Base-by-base conservation (phyloP, 2,113 vertebrate species). In the Malurus alboscapulatus region DNA sequence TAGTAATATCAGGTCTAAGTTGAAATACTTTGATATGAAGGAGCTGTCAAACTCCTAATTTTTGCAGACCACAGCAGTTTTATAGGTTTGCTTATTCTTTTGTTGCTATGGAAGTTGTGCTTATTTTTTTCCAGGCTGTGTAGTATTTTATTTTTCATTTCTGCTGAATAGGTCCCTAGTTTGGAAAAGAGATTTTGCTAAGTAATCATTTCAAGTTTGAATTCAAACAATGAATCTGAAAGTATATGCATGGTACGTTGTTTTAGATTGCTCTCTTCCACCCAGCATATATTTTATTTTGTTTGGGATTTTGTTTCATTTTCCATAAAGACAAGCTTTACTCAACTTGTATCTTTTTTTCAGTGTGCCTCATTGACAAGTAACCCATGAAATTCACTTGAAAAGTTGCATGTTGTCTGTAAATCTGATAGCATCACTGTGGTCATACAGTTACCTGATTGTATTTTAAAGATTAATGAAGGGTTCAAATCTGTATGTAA, bases 101-200 rank as follows among this genome's bases (percentile, higher is more conserved):
- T 77, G n/a, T 44, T 26, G 21, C 54, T 71, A 0, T 32, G 67
- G 51, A 86, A 66, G 29, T 42, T 71, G 45, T 16, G 30, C 74
- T 93, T 83, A 12, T 61, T 65, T 81, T 73, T 68, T 82, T 63
- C 30, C 19, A 38, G 58, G 57, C 65, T 84, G 20, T 51, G 3
- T n/a, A 84, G 27, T 58, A 77, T 8, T 84, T 45, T 42, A n/a
- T 83, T 66, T 92, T 71, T 78, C 1, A 68, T 96, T 81, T 97
- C 97, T 98, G 97, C 97, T 98, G 97, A 98, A 97, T 97, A 97
- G 96, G 95, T 81, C 61, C 75, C 5, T 38, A 77, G 74, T 93
- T 88, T 94, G 94, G 76, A 89, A 93, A 94, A 83, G 76, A 69
- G 63, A 67, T 95, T 84, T 94, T 94, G 40, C 76, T 84, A 87